A percentile compares a stretch with the other conserved stretches of the same genome.
Evolutionary conservation across 2,797 vertebrate species (phyloP).

Genomic region (Enteromius argenteus): DNA sequence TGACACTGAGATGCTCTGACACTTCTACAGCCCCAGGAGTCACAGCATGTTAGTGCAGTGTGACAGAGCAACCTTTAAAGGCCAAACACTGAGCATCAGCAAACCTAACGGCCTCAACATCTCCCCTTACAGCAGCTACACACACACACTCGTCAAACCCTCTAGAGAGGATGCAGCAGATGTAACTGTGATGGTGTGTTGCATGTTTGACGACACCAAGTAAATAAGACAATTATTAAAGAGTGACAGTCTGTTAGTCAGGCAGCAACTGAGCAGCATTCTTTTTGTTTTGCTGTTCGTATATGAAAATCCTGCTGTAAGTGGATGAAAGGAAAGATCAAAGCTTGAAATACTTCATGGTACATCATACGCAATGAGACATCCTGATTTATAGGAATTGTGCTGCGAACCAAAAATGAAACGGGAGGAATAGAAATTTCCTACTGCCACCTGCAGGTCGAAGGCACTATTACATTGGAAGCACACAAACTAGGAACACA

Average conservation of each 20-base stretch:
- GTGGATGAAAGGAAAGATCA: slow-evolving; percentile 42
- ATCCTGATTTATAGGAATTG: slow-evolving; percentile 40
- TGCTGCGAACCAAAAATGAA: not conserved
- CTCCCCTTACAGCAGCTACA: slow-evolving; percentile 38
- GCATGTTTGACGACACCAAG: slow-evolving; percentile 30
- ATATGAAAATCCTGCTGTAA: slow-evolving; percentile 15
- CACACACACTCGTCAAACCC: slow-evolving; percentile 56
- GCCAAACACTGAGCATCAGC: slow-evolving; percentile 78
- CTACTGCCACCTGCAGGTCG: slow-evolving; percentile 80
- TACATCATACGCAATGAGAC: slow-evolving; percentile 25
- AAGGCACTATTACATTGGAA: not conserved
- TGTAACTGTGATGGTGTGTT: slow-evolving; percentile 33
- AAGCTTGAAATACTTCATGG: slow-evolving; percentile 46
- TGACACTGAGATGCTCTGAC: slow-evolving; percentile 80
- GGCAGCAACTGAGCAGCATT: slow-evolving; percentile 31
- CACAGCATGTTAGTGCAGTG: slow-evolving; percentile 77
- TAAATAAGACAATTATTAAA: slow-evolving; percentile 39
- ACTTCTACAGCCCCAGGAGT: slow-evolving; percentile 77
- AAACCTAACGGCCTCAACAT: slow-evolving; percentile 65
- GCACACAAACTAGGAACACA: not conserved
- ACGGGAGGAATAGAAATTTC: slow-evolving; percentile 61
- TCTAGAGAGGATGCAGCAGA: slow-evolving; percentile 46
- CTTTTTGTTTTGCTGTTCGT: slow-evolving; percentile 9
- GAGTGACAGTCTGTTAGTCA: slow-evolving; percentile 25
- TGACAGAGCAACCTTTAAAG: slow-evolving; percentile 87